Evolutionary conservation across 2,888 invertebrate species (phyloP).

Genomic region (Aporophyla lueneburgensis): DNA sequence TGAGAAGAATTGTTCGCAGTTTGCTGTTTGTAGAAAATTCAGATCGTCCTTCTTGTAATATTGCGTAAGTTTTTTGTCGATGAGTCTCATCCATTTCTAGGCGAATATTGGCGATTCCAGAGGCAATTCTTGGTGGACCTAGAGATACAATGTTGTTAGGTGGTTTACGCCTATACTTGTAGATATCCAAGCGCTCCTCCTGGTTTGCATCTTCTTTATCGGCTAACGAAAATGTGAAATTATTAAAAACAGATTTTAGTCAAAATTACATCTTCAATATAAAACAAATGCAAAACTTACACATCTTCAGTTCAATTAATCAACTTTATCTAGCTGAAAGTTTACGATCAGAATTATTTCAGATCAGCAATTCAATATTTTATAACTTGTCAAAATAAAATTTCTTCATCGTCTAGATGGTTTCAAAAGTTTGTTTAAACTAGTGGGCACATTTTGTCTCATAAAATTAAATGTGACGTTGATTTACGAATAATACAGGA

Average conservation of each 20-base stretch:
- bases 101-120: slow-evolving; percentile 62
- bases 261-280: background rate
- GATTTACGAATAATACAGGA: slow-evolving; percentile 48
- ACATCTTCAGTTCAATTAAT: slow-evolving; percentile 45
- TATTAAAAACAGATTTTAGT: background rate
- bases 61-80: slow-evolving; percentile 81
- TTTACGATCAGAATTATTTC: slow-evolving; percentile 31
- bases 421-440: slow-evolving; percentile 60
- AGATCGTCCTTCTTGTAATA: slow-evolving; percentile 82
- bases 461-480: slow-evolving; percentile 47
- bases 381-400: slow-evolving; percentile 57
- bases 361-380: slow-evolving; percentile 48
- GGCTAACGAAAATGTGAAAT: slow-evolving; percentile 47
- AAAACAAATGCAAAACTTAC: slow-evolving; percentile 45
- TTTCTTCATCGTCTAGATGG: slow-evolving; percentile 65
- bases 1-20: slow-evolving; percentile 79
- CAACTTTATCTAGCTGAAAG: slow-evolving; percentile 14
- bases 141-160: slow-evolving; percentile 51
- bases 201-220: slow-evolving; percentile 48
- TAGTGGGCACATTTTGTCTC: slow-evolving; percentile 61
- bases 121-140: background rate
- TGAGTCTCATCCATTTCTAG: slow-evolving; percentile 75
- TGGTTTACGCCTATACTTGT: slow-evolving; percentile 78
- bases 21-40: slow-evolving; percentile 81
- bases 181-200: slow-evolving; percentile 74